phyloP scores from a whole-genome alignment of 2,888 invertebrate genomes.

The Fabriciana adippe region DNA sequence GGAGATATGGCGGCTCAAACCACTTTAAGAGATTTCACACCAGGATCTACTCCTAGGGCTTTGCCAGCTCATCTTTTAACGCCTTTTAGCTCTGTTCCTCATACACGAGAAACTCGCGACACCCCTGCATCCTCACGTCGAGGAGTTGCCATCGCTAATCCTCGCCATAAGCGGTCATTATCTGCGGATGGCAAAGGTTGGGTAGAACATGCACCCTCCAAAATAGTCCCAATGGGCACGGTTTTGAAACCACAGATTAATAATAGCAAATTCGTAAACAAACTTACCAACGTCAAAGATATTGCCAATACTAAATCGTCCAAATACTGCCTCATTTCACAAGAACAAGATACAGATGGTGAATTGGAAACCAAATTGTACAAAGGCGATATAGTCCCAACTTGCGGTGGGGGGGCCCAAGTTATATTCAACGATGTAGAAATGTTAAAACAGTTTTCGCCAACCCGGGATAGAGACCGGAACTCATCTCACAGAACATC shows the following conservation, averaged over 20 bases:
- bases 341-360: conserved; percentile 95
- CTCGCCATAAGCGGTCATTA: conserved; percentile 89
- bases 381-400: conserved; percentile 97
- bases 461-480: conserved; percentile 71
- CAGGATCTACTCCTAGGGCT: conserved; percentile 72
- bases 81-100: conserved; percentile 61
- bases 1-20: conserved; percentile 69
- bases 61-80: conserved; percentile 72
- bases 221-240: conserved; percentile 92
- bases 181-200: conserved; percentile 90
- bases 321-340: conserved; percentile 96
- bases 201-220: conserved; percentile 94
- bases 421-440: conserved; percentile 98
- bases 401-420: conserved; percentile 96
- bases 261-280: conserved; percentile 91
- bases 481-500: conserved; percentile 55
- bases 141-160: conserved; percentile 87
- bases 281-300: conserved; percentile 90
- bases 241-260: conserved; percentile 93
- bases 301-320: conserved; percentile 87
- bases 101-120: conserved; percentile 61
- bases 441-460: conserved; percentile 91
- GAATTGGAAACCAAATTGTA: conserved; percentile 96
- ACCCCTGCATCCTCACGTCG: conserved; percentile 72
- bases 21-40: conserved; percentile 63